phyloP scores from a whole-genome alignment of 2,113 vertebrate species.

The Tangachromis dhanisi region DNA sequence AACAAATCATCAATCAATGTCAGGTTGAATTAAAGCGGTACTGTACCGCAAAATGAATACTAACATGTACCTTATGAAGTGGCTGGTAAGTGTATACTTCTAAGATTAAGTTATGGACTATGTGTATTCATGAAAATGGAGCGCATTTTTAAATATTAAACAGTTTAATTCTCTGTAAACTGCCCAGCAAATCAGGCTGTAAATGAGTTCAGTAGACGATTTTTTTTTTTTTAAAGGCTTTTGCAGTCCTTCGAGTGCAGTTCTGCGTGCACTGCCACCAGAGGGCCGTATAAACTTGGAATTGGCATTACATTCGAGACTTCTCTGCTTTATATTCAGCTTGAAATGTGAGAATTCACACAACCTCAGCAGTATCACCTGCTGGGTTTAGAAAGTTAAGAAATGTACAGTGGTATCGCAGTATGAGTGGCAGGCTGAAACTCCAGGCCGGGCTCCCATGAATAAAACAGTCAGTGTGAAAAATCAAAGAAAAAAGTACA shows the following conservation, averaged over 20 bases:
- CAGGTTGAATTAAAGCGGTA: not conserved
- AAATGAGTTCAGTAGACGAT: not conserved
- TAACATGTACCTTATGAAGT: not conserved
- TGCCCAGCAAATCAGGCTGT: not conserved
- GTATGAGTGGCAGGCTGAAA: not conserved
- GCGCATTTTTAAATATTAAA: not conserved
- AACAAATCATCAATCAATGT: not conserved
- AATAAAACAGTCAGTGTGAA: not conserved
- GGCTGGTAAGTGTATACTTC: not conserved
- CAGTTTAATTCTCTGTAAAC: not conserved
- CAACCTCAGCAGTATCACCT: not conserved
- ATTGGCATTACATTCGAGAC: not conserved
- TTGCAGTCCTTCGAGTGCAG: not conserved
- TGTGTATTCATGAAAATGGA: not conserved
- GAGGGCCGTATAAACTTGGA: not conserved
- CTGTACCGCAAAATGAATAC: not conserved
- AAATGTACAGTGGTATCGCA: not conserved
- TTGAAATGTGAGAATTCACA: not conserved
- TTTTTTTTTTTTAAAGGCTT: not conserved
- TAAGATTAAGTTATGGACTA: not conserved
- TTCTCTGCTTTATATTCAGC: not conserved
- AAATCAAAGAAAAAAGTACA: not conserved
- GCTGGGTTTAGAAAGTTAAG: not conserved
- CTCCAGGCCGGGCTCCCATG: not conserved
- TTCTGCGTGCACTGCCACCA: not conserved